Evolutionary conservation across 2,797 vertebrate species (phyloP).

Genomic region (Carapus acus): DNA sequence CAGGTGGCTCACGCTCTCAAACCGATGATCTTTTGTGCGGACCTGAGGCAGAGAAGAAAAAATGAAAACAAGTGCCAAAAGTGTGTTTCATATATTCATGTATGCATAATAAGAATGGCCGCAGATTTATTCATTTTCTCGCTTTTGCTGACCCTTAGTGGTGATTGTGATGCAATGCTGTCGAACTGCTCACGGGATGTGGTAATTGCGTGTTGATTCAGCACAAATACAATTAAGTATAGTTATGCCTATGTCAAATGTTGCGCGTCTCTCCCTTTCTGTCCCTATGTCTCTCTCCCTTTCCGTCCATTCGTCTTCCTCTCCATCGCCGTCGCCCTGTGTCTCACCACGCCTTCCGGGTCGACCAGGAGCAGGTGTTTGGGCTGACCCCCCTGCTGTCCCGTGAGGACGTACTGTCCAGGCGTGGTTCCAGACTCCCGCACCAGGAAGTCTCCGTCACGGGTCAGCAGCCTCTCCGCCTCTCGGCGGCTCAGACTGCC

Average conservation of each 20-base stretch:
- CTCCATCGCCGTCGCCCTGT: not conserved
- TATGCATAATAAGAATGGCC: too few species aligned
- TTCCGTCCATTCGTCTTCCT: not conserved
- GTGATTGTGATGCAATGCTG: not conserved
- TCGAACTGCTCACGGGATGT: not conserved
- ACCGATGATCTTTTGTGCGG: slow-evolving; percentile 94
- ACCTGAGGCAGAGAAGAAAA: slow-evolving; percentile 69
- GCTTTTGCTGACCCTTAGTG: not conserved
- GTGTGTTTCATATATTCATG: not conserved
- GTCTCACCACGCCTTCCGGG: slow-evolving; percentile 94
- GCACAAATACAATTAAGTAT: not conserved
- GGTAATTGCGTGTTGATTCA: not conserved
- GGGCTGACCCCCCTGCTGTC: slow-evolving; percentile 88
- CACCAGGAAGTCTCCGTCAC: slow-evolving; percentile 94
- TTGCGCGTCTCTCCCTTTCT: not conserved
- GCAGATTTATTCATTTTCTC: too few species aligned
- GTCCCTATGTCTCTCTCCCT: not conserved
- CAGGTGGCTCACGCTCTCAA: slow-evolving; percentile 95
- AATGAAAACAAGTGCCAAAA: not conserved
- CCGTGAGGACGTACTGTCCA: slow-evolving; percentile 94
- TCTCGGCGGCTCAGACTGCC: slow-evolving; percentile 87
- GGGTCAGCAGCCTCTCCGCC: slow-evolving; percentile 85
- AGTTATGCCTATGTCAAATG: not conserved
- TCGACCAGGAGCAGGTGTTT: slow-evolving; percentile 95
- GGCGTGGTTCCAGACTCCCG: slow-evolving; percentile 92